Base-by-base conservation (phyloP, 1,140 invertebrate genomes). In the Tetragonula clypearis region DNA sequence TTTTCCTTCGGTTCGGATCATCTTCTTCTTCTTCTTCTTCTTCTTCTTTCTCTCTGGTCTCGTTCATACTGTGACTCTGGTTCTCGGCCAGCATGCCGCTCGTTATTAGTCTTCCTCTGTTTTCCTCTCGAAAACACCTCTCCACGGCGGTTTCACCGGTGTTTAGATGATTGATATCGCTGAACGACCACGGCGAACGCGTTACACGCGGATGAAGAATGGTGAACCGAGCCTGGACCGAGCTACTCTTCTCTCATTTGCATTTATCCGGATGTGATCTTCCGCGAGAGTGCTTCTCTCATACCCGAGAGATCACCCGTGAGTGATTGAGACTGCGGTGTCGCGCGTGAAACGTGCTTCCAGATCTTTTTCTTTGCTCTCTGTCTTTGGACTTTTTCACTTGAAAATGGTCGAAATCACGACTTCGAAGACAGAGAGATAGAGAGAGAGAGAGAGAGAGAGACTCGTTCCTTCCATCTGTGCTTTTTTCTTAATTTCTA, bases 71-170 rank as follows among this genome's bases (percentile, higher is more conserved):
- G 41, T 49, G 41, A 49, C 6, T 74, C 79, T 76, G 72, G 68
- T 75, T 80, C 86, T 71, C 17, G 56, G 65, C 35, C 55, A 58
- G 26, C 30, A 65, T 76, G 66, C 15, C 77, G 85, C 85, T 82
- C 69, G 69, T 87, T 81, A 84, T 73, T 84, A 87, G 74, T 75
- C 85, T 82, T 88, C 82, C 76, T 90, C 82, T 85, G 72, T 81
- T 82, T 82, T 81, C 55, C 79, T 62, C 62, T 53, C 26, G 75
- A 66, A 83, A 83, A 83, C 82, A 8, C 8, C 41, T 6, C 41
- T 21, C 41, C 53, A 65, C 72, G 62, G 53, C 41, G 41, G 41
- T 49, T 53, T 68, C 55, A 53, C 75, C 56, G 41, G 58, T 58
- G 82, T 83, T 83, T 83, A 78, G 82, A 78, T 83, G 82, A 83